Base-by-base conservation (phyloP, 2,113 vertebrate species). In the Gobio gobio region DNA sequence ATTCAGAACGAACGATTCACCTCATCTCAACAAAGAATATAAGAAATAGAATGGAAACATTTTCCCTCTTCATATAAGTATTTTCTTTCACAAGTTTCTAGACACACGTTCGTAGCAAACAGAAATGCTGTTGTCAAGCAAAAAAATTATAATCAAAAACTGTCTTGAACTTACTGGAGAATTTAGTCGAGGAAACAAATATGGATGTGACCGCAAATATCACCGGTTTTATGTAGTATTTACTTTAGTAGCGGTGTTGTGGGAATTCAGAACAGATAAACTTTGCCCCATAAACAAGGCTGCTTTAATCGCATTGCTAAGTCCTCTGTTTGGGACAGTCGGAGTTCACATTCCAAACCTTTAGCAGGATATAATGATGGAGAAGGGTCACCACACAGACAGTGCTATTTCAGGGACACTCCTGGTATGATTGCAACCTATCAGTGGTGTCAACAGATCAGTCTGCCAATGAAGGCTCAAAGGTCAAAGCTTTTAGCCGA, bases 391-490 rank as follows among this genome's bases (percentile, higher is more conserved):
- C 66, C 6, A 26, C 81, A 58, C 63, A 82, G 7, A 82, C 63
- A 56, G 80, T 24, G 66, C 90, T 78, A 89, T 92, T 88, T 90
- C 79, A 89, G 90, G 90, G 88, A 89, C 86, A 74, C 85, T 88
- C 85, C 90, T 90, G 72, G 85, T 88, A 90, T 90, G 86, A 80
- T 85, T 43, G 80, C 87, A 87, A 78, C 84, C 87, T 80, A 84
- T 91, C 85, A 86, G 22, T 1, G 84, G 89, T 88, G 91, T 90
- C 86, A 92, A 89, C 83, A 40, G 78, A 90, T 91, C 92, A 88
- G 87, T 87, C 87, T 87, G 89, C 89, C 91, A 90, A 92, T 91
- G 88, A 89, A 78, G 89, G 90, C 86, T 89, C 88, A 89, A 94
- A 92, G 92, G 90, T 93, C 92, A 92, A 85, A 89, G 91, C 79